Evolutionary conservation across 92 coral and sea anemone genomes (phyloP).

Genomic region (Parazoanthus swiftii): DNA sequence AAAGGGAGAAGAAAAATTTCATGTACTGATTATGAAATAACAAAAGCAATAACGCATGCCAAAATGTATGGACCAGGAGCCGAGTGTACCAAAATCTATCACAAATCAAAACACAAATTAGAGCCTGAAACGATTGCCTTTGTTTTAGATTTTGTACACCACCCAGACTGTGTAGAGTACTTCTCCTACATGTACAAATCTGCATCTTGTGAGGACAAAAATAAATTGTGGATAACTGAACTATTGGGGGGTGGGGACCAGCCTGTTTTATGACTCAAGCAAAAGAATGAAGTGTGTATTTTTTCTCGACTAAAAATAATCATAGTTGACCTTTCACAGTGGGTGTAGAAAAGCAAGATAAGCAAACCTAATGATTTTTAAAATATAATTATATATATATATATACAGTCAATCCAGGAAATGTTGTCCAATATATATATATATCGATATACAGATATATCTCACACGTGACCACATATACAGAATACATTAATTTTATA

Average conservation of each 20-base stretch:
- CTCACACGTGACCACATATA: no score
- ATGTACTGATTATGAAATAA: slow-evolving; percentile 33
- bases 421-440: no score
- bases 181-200: slow-evolving; percentile 25
- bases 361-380: no score
- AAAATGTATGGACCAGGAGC: slow-evolving; percentile 30
- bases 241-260: slow-evolving; percentile 47
- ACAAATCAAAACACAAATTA: neutral
- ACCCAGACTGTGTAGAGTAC: slow-evolving; percentile 5
- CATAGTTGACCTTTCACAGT: no score
- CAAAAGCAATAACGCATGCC: slow-evolving; percentile 20
- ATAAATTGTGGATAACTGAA: slow-evolving; percentile 28
- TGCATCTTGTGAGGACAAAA: slow-evolving; percentile 9
- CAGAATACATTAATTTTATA: no score
- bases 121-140: slow-evolving; percentile 38
- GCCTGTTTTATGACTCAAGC: no score
- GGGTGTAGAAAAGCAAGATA: no score
- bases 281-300: no score
- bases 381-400: no score
- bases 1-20: slow-evolving; percentile 16
- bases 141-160: slow-evolving; percentile 33
- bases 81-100: slow-evolving; percentile 1
- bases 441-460: no score
- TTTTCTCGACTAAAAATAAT: no score
- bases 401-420: no score